Conservation (phyloP, 2,797 vertebrate species). For the Pristis pectinata region DNA sequence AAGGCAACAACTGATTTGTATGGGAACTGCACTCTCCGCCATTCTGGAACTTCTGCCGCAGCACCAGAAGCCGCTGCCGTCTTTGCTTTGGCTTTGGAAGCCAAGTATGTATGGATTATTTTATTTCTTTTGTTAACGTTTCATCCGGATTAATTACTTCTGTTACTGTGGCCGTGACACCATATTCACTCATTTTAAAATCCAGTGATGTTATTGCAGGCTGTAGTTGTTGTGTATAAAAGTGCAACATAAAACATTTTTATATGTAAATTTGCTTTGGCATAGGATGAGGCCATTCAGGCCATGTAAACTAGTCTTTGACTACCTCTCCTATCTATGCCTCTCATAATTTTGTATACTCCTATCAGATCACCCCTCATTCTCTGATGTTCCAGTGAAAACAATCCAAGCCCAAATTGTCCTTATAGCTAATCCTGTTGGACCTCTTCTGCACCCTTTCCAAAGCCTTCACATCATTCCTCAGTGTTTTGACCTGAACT, state of each 20-base stretch:
- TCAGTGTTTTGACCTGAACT: too few relatives aligned
- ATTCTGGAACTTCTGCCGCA: slow-evolving; percentile 94
- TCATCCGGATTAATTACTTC: not conserved
- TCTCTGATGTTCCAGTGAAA: too few relatives aligned
- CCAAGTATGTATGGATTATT: slow-evolving; percentile 74
- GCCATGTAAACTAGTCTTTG: too few relatives aligned
- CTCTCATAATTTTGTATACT: too few relatives aligned
- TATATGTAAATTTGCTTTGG: not conserved
- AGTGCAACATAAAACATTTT: not conserved
- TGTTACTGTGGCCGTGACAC: not conserved
- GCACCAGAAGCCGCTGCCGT: slow-evolving; percentile 96
- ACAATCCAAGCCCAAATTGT: too few relatives aligned
- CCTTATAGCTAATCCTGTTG: too few relatives aligned
- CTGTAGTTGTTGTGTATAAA: not conserved
- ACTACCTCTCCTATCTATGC: too few relatives aligned
- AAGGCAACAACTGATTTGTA: slow-evolving; percentile 98
- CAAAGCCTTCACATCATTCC: too few relatives aligned
- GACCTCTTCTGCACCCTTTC: too few relatives aligned
- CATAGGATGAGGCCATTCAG: not conserved
- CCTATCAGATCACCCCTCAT: too few relatives aligned
- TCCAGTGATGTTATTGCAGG: not conserved
- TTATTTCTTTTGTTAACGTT: not conserved
- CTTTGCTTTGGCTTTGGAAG: slow-evolving; percentile 90
- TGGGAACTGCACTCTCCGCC: slow-evolving; percentile 94
- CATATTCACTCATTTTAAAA: not conserved